Evolutionary conservation across 2,888 invertebrate species (phyloP).

Genomic region (Hirudinaria manillensis): DNA sequence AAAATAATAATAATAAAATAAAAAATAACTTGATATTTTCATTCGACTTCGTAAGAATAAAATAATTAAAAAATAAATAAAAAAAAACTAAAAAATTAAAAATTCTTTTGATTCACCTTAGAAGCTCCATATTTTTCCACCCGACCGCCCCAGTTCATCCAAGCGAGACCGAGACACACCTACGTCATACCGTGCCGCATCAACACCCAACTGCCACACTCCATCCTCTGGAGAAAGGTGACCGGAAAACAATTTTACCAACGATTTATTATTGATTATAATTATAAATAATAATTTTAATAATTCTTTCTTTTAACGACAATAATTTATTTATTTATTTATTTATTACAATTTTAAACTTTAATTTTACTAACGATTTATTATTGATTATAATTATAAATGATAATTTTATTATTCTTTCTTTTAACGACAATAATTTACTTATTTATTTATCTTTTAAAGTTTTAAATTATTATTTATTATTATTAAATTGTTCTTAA

Average conservation of each 20-base stretch:
- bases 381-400: not conserved
- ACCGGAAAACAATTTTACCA: not conserved
- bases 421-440: too few relatives aligned
- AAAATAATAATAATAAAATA: too few relatives aligned
- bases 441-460: too few relatives aligned
- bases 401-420: too few relatives aligned
- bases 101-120: not conserved
- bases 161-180: slow-evolving; percentile 1
- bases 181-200: slow-evolving; percentile 6
- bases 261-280: not conserved
- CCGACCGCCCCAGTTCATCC: not conserved
- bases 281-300: too few relatives aligned
- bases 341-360: too few relatives aligned
- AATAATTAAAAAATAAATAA: too few relatives aligned
- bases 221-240: slow-evolving; percentile 9
- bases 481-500: too few relatives aligned
- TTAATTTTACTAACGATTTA: not conserved
- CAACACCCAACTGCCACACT: not conserved
- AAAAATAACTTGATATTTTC: too few relatives aligned
- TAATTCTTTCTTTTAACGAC: not conserved
- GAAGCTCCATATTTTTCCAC: not conserved
- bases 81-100: not conserved
- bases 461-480: too few relatives aligned
- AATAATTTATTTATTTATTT: not conserved
- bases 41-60: too few relatives aligned